phyloP scores from a whole-genome alignment of 92 coral and sea anemone species.

The Ricordea florida region DNA sequence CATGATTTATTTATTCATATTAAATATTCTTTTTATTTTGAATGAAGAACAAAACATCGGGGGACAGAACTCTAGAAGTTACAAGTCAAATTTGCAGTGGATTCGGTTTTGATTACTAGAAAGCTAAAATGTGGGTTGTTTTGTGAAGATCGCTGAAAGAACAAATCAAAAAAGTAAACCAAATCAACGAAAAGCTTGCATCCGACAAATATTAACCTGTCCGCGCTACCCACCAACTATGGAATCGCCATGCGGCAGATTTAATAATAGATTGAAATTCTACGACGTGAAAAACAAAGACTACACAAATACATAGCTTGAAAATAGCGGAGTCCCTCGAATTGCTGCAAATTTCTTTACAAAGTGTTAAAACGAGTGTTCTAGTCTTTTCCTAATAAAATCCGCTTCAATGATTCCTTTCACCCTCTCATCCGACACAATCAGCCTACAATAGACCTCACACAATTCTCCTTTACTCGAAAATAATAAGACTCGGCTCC shows the following conservation, averaged over 20 bases:
- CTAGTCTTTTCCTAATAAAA: neutral
- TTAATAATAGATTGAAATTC: constrained; percentile 55
- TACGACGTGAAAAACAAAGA: constrained; percentile 29
- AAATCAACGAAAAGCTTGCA: neutral
- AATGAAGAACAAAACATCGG: constrained; percentile 34
- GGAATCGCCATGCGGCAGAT: constrained; percentile 48
- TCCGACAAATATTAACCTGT: constrained; percentile 8
- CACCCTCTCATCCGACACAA: neutral
- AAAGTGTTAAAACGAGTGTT: neutral
- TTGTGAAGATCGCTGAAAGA: neutral
- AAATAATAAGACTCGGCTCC: constrained; percentile 19
- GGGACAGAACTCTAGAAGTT: constrained; percentile 56
- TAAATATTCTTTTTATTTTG: constrained; percentile 68
- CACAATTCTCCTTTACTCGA: constrained; percentile 3
- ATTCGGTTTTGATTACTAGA: neutral
- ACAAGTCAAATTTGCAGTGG: constrained; percentile 28
- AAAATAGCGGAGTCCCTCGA: constrained; percentile 15
- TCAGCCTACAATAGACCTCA: constrained; percentile 21
- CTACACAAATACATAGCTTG: neutral
- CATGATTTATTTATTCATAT: constrained; percentile 70
- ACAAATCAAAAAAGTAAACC: constrained; percentile 1
- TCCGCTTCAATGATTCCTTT: constrained; percentile 12
- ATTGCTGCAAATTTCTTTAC: constrained; percentile 20
- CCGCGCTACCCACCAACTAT: neutral
- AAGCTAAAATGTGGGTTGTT: neutral